Evolutionary conservation across 2,113 vertebrate species (phyloP), one percentile per base, ranked within the genome.

Genomic region (Pluvialis apricaria): DNA sequence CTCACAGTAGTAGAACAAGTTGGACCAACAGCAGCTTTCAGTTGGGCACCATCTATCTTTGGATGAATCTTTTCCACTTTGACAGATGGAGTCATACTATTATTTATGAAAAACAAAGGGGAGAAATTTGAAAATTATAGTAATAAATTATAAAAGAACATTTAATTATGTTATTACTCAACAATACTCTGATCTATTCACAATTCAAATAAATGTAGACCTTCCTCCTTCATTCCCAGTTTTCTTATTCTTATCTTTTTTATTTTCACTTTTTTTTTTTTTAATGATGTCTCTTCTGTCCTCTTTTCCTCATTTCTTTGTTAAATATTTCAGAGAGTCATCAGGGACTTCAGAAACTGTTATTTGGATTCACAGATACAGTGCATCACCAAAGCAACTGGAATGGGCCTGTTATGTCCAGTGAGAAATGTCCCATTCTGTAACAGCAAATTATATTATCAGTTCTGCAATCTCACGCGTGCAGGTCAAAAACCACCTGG

Each of bases 61-160:
- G 98, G 98, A 97, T 99, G 99, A 94, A 99, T 99, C 98, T 99
- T 99, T 97, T 99, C 99, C 98, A 99, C 98, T 98, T 99, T 99
- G 97, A 99, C 98, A 97, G 99, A 99, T 94, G 99, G 98, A 55
- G 98, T 99, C 98, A 99, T 98, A 97, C 99, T 99, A 97, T 82
- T 91, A 94, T 97, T 94, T 73, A 78, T 11, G 60, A 66, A 79
- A 97, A 94, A 97, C 82, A 98, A 94, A 26, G 34, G n/a, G 19
- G 31, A 10, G 6, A 6, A 88, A 91, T 25, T 38, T 29, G 29
- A 60, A 79, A 87, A 51, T 38, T n/a, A 32, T 16, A 75, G 19
- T 32, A 3, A 54, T 20, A 65, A 32, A 45, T n/a, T 28, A 49
- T 51, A 24, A 51, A 51, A 21, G 20, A 51, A 25, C 15, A 45